Base-by-base conservation (phyloP, 2,888 invertebrate genomes). In the Apamea anceps region DNA sequence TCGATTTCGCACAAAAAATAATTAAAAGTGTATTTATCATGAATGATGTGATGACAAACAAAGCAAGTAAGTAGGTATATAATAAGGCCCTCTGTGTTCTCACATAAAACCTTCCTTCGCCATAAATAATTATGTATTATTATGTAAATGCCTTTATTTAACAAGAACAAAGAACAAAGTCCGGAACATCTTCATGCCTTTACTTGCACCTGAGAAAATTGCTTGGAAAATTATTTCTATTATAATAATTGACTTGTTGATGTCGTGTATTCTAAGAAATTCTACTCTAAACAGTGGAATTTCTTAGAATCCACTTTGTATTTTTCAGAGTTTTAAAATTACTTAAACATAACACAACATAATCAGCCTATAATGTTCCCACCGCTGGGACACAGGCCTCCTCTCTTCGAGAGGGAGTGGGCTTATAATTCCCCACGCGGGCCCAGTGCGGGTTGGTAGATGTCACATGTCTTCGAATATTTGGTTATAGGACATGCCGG, bases 121-220 rank as follows among this genome's bases (percentile, higher is more conserved):
- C 51, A 37, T 37, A 80, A 80, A 67, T 67, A n/a, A n/a, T n/a
- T n/a, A 67, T 66, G 25, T 57, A 28, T 48, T 57, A 65, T 80
- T 80, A 80, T 57, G 74, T 80, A 51, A 74, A 80, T 66, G 42
- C 66, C 15, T 66, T 60, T 42, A 73, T 60, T 48, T 51, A 57
- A 60, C 15, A 51, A 74, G 48, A 51, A 80, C 42, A 13, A 51
- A 74, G 48, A 51, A 80, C 42, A 13, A 73, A 80, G 51, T 45
- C 51, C 74, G 51, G 42, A 45, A 80, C 25, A 73, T 66, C 21
- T 25, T 21, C 6, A 80, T n/a, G 60, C 73, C 32, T 42, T 70
- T 71, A 74, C 25, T 7, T 25, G n/a, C 12, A 67, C 54, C 81
- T 74, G 15, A 67, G 67, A 67, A 67, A 80, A 81, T 62, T 28